Evolutionary conservation across 1,140 invertebrate genomes (phyloP).

Genomic region (Magallana ariakensis): DNA sequence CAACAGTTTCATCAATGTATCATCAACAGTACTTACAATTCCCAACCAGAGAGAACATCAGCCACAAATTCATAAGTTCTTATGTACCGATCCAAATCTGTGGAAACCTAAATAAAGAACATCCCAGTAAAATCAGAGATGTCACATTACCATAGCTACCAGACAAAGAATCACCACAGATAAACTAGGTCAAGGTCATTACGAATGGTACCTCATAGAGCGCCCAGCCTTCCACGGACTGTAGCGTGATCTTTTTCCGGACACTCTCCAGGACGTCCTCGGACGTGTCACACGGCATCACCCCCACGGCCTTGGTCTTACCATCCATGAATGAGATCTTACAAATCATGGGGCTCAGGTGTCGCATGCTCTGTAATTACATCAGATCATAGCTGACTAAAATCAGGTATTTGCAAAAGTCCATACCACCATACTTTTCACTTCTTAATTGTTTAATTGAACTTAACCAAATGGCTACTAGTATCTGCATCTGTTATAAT

Average conservation of each 20-base stretch:
- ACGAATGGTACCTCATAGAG: slow-evolving; percentile 79
- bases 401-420: not conserved
- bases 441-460: too few species aligned
- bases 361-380: slow-evolving; percentile 88
- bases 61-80: slow-evolving; percentile 95
- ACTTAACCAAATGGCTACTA: too few species aligned
- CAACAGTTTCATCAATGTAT: not conserved
- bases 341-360: slow-evolving; percentile 94
- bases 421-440: not conserved
- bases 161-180: too few species aligned
- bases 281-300: slow-evolving; percentile 96
- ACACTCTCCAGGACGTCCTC: slow-evolving; percentile 92
- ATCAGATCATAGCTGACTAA: not conserved
- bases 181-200: too few species aligned
- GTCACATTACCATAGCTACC: too few species aligned
- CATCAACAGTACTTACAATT: slow-evolving; percentile 85
- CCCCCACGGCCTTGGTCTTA: slow-evolving; percentile 95
- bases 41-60: slow-evolving; percentile 96
- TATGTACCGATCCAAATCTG: slow-evolving; percentile 94
- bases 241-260: slow-evolving; percentile 92
- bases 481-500: too few species aligned
- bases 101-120: slow-evolving; percentile 83
- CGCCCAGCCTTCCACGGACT: slow-evolving; percentile 94
- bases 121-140: not conserved
- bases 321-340: slow-evolving; percentile 97